Percentiles rank a stretch among this genome's conserved stretches.
Evolutionary conservation across 1,140 invertebrate genomes (phyloP).

Genomic region (Psix sp.): DNA sequence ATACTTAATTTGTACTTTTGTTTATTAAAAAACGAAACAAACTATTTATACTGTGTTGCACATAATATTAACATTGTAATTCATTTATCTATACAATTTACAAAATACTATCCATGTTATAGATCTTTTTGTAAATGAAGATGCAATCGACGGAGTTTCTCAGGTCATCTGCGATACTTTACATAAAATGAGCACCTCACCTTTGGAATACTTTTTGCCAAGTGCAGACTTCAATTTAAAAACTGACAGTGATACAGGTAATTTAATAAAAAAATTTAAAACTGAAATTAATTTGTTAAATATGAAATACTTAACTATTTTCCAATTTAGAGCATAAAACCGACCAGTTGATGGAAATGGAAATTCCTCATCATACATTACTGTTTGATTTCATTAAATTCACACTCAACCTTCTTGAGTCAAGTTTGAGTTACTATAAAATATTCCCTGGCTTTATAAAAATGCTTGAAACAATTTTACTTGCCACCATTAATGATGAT

Average conservation of each 20-base stretch:
- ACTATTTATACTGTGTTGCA: neutral
- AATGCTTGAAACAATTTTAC: constrained; percentile 66
- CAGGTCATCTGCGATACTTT: constrained; percentile 65
- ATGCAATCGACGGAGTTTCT: constrained; percentile 76
- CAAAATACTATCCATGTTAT: no score
- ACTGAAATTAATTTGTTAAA: neutral
- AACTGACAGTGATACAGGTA: constrained; percentile 3
- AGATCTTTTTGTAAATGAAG: constrained; percentile 77
- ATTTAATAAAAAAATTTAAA: neutral
- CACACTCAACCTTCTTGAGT: constrained; percentile 54
- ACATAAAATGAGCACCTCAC: constrained; percentile 18
- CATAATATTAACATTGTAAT: neutral
- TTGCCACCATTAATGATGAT: constrained; percentile 40
- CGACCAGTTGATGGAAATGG: neutral
- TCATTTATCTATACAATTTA: constrained; percentile 16
- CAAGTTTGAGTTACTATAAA: constrained; percentile 59
- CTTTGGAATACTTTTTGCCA: neutral
- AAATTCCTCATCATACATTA: constrained; percentile 11
- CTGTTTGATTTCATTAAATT: constrained; percentile 52
- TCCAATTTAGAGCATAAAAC: constrained; percentile 7
- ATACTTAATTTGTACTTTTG: neutral
- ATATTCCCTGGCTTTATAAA: constrained; percentile 44
- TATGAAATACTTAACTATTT: neutral
- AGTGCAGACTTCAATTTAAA: neutral
- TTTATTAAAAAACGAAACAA: neutral